Conservation (phyloP, 1,140 invertebrate genomes). For the Tribolium madens region DNA sequence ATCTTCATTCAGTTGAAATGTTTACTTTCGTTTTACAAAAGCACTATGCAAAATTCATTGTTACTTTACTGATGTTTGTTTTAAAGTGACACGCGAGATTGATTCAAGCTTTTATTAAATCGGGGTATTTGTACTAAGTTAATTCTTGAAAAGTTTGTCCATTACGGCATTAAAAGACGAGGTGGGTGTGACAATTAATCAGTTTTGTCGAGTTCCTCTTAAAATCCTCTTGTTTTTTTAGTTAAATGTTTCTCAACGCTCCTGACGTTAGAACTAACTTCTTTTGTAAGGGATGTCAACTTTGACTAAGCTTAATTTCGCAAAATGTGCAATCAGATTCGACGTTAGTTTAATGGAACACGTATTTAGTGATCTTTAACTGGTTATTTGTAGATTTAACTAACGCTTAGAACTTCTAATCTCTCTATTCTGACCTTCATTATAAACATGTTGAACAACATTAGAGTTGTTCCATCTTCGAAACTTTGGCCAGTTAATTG, state of each 20-base stretch:
- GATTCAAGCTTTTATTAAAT: not conserved
- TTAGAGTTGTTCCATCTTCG: conserved; percentile 24
- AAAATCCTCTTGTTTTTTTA: not conserved
- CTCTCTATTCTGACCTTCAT: conserved; percentile 22
- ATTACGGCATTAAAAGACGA: conserved; percentile 12
- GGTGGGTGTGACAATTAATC: conserved; percentile 10
- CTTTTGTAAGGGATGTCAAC: not conserved
- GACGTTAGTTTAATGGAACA: not conserved
- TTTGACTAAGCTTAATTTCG: not conserved
- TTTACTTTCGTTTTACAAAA: not conserved
- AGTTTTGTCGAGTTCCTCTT: not conserved
- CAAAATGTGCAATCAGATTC: not conserved
- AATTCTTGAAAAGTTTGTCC: conserved; percentile 16
- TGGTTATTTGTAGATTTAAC: conserved; percentile 16
- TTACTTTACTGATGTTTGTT: not conserved
- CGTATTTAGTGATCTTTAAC: not conserved
- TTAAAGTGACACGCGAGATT: not conserved
- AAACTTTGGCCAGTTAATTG: conserved; percentile 29
- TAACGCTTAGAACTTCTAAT: not conserved
- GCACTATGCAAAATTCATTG: not conserved
- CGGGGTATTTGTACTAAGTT: not conserved
- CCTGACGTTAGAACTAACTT: not conserved
- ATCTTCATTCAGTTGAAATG: not conserved
- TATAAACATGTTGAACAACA: conserved; percentile 15
- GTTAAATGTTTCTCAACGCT: not conserved